These are phyloP conservation scores for Adelges cooleyi DNA, from an alignment of 1,140 invertebrate species.

Conservation along the genomic window DNA sequence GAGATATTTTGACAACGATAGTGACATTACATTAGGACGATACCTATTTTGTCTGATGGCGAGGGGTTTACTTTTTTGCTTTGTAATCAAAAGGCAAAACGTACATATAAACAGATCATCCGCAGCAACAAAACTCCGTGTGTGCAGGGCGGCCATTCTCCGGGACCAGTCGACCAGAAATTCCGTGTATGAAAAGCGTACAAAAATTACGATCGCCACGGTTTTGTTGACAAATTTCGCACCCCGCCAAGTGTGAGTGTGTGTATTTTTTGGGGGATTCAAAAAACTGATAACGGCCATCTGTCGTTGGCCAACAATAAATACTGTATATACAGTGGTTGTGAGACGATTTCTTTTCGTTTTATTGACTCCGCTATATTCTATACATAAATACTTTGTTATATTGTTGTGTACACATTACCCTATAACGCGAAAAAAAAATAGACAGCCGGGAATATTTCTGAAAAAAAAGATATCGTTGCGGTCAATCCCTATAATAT, in stretches of 20 bases:
- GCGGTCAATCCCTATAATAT: not conserved
- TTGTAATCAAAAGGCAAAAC: conserved; percentile 4
- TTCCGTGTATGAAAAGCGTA: conserved; percentile 10
- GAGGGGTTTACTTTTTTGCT: not conserved
- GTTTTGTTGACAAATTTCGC: conserved; percentile 29
- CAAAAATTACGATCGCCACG: conserved; percentile 2
- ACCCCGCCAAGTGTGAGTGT: not conserved
- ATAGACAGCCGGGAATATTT: not conserved
- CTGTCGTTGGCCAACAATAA: not conserved
- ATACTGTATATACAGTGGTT: not conserved
- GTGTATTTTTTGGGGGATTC: not conserved
- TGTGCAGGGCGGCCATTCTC: not conserved
- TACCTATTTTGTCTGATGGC: not conserved
- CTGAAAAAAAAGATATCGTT: not conserved
- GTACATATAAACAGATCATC: not conserved
- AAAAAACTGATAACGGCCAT: conserved; percentile 26
- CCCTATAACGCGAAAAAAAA: no score
- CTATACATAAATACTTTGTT: no score
- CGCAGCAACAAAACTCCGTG: not conserved
- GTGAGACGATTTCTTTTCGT: not conserved
- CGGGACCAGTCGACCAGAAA: conserved; percentile 19
- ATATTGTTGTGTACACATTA: no score
- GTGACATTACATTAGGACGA: not conserved
- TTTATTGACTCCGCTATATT: conserved; percentile 12
- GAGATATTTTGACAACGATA: conserved; percentile 25